Base-by-base conservation (phyloP, 2,797 vertebrate genomes). In the Emys orbicularis region DNA sequence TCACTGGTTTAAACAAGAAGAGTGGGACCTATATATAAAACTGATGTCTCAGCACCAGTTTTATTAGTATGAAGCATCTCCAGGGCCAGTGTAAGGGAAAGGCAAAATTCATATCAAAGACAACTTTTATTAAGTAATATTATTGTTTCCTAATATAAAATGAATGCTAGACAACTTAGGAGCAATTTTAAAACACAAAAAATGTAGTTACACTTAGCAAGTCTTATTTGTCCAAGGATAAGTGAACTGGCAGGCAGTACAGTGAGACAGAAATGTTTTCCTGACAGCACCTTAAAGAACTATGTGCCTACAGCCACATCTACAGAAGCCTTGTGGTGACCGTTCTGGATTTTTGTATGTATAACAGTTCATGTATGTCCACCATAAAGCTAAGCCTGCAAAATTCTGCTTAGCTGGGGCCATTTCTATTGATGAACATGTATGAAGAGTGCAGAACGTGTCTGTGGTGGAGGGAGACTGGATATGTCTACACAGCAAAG, bases 351-450 rank as follows among this genome's bases (percentile, higher is more conserved):
- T n/a, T n/a, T n/a, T 68, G n/a, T 21, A 21, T 11, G 65, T 21
- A 37, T 16, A 68, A 16, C 18, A 37, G n/a, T 68, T 37, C n/a
- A 68, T 5, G 65, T 87, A 94, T 27, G 86, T 90, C 91, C 31
- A 83, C 31, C 49, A 93, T 90, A 80, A 88, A 96, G 65, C 29
- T 88, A 90, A 6, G 87, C 85, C 79, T 81, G 61, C 81, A 89
- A 80, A 89, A 59, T 74, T 83, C 12, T 0, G 72, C 90, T 85
- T 68, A 25, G 27, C 84, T 37, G 12, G 54, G 96, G 77, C 25
- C 53, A 84, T 85, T 89, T 89, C 53, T 94, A 92, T 91, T 90
- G 44, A 10, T 12, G 82, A 89, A 89, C 41, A 59, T 94, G 29
- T 25, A 74, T 88, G 5, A 25, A 76, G 83, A 90, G 76, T 5